These are phyloP conservation scores for Tineola bisselliella DNA, from an alignment of 2,888 invertebrate species.

Conservation along the genomic window DNA sequence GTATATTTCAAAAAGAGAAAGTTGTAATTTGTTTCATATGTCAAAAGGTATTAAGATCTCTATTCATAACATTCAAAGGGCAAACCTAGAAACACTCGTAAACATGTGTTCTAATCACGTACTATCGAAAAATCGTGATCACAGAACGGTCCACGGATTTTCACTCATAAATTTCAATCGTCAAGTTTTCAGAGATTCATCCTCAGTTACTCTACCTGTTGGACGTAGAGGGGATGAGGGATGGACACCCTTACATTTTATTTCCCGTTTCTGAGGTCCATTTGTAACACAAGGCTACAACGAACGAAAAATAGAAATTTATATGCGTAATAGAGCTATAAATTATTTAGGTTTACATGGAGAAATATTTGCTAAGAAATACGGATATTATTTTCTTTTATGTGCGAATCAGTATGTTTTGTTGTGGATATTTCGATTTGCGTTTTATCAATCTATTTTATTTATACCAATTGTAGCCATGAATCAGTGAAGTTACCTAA, in stretches of 20 bases:
- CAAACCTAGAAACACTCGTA: too few species aligned
- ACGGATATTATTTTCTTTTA: neutral
- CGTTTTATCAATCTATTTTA: constrained; percentile 18
- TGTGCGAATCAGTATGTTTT: neutral
- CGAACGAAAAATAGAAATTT: constrained; percentile 9
- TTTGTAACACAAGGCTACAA: constrained; percentile 8
- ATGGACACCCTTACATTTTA: constrained; percentile 4
- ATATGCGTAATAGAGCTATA: constrained; percentile 7
- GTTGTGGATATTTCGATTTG: neutral
- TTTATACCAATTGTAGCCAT: constrained; percentile 18
- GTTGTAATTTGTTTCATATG: neutral
- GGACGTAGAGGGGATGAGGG: constrained; percentile 19
- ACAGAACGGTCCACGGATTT: neutral
- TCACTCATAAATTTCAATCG: constrained; percentile 11
- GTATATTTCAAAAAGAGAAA: too few species aligned
- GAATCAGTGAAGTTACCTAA: too few species aligned
- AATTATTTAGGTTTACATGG: constrained; percentile 7
- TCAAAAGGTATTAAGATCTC: neutral
- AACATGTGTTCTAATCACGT: constrained; percentile 5
- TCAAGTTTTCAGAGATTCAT: constrained; percentile 10
- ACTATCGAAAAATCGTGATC: constrained; percentile 5
- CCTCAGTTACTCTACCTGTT: constrained; percentile 26
- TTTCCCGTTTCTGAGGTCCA: neutral
- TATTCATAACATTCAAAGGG: neutral
- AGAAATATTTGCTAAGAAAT: neutral